Evolutionary conservation across 2,113 vertebrate species (phyloP).

Genomic region (Ciconia stormi): DNA sequence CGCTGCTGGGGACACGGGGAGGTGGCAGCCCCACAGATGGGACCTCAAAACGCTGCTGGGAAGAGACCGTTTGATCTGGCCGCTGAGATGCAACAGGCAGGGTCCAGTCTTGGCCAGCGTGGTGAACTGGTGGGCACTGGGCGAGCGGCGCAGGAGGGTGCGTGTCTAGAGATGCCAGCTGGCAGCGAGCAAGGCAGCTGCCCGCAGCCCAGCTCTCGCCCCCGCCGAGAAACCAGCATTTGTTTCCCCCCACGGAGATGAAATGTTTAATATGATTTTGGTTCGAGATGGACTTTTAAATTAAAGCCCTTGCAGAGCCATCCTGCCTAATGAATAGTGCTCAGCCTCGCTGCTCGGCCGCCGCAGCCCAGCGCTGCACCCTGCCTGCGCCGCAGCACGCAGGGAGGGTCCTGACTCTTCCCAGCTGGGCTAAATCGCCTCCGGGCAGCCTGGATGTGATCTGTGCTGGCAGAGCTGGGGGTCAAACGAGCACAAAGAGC

Average conservation of each 20-base stretch:
- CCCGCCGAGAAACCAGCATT: background rate
- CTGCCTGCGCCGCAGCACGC: rapidly evolving
- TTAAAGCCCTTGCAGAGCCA: background rate
- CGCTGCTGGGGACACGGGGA: background rate
- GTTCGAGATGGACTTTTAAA: background rate
- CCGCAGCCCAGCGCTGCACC: background rate
- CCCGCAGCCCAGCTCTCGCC: background rate
- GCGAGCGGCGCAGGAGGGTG: background rate
- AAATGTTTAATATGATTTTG: background rate
- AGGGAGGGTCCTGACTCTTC: background rate
- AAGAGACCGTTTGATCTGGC: rapidly evolving
- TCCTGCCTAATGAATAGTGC: too few species aligned
- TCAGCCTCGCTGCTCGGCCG: rapidly evolving
- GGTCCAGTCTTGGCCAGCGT: rapidly evolving
- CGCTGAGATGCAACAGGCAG: rapidly evolving
- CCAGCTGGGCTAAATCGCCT: background rate
- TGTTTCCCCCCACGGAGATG: background rate
- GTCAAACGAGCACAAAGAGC: background rate
- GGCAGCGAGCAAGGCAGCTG: background rate
- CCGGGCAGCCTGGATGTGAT: rapidly evolving
- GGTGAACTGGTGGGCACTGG: background rate
- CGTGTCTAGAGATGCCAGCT: background rate
- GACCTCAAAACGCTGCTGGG: background rate
- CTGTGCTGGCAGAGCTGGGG: background rate
- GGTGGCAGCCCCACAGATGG: background rate